phyloP scores from a whole-genome alignment of 2,113 vertebrate genomes.

The Anolis carolinensis region DNA sequence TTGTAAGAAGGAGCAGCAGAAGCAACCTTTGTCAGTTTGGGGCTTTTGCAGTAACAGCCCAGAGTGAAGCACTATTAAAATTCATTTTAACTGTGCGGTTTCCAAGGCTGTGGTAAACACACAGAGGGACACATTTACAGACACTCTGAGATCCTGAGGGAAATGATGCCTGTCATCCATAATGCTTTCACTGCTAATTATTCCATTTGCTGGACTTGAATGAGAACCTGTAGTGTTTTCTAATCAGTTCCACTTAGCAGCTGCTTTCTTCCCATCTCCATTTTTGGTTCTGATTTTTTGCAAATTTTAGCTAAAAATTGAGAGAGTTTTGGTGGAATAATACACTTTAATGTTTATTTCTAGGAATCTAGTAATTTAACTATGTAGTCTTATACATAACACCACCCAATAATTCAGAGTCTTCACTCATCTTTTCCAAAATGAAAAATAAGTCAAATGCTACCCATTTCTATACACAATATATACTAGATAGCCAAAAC shows the following conservation, averaged over 20 bases:
- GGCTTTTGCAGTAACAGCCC: neutral
- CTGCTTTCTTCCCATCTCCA: slow-evolving; percentile 30
- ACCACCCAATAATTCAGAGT: slow-evolving; percentile 47
- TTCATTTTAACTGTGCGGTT: slow-evolving; percentile 22
- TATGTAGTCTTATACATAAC: neutral
- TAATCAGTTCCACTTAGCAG: neutral
- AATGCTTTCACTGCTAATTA: slow-evolving; percentile 51
- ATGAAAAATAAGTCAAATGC: slow-evolving; percentile 13
- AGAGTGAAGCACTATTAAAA: slow-evolving; percentile 1
- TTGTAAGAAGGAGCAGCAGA: slow-evolving; percentile 5
- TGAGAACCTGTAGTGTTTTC: slow-evolving; percentile 59
- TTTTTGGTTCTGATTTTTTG: neutral
- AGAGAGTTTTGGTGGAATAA: neutral
- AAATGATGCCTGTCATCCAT: slow-evolving; percentile 48
- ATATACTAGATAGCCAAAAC: neutral
- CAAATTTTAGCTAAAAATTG: slow-evolving; percentile 35
- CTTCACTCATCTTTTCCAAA: slow-evolving; percentile 26
- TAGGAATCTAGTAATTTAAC: slow-evolving; percentile 40
- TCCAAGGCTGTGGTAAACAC: slow-evolving; percentile 35
- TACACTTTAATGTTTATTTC: neutral
- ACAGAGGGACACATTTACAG: neutral
- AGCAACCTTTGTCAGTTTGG: neutral
- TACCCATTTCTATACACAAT: neutral
- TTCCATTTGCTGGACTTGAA: slow-evolving; percentile 36
- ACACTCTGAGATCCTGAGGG: slow-evolving; percentile 32